Percentiles rank a stretch among this genome's conserved stretches.
Conservation (phyloP, 1,140 invertebrate species). For the Proctacanthus coquilletti region DNA sequence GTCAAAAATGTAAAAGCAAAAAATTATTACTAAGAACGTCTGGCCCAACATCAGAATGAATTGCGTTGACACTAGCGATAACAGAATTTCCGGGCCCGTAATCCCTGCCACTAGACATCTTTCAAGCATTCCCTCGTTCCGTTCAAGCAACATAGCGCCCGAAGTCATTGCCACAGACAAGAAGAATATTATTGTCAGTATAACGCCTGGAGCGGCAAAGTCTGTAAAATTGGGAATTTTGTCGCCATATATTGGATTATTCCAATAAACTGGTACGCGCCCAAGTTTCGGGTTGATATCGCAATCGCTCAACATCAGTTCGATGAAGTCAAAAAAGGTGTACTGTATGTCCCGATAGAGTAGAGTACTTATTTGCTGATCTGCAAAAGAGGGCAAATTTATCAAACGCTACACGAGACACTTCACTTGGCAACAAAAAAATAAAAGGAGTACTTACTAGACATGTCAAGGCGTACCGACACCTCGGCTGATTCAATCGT, state of each 20-base stretch:
- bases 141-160: conserved; percentile 76
- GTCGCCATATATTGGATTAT: conserved; percentile 76
- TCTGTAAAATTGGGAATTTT: conserved; percentile 75
- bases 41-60: conserved; percentile 78
- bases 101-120: conserved; percentile 70
- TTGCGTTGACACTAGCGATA: conserved; percentile 73
- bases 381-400: conserved; percentile 46
- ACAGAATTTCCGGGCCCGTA: conserved; percentile 55
- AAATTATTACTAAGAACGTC: conserved; percentile 61
- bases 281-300: conserved; percentile 54
- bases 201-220: conserved; percentile 87
- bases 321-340: conserved; percentile 57
- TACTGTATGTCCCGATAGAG: conserved; percentile 56
- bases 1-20: conserved; percentile 68
- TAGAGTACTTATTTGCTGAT: conserved; percentile 79
- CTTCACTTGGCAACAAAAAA: too few relatives aligned
- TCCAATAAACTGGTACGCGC: conserved; percentile 58
- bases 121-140: conserved; percentile 79
- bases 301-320: conserved; percentile 45
- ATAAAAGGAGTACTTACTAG: conserved; percentile 66
- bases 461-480: conserved; percentile 72
- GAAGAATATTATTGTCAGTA: conserved; percentile 88
- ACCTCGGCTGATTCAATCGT: conserved; percentile 59
- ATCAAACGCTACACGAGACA: too few relatives aligned
- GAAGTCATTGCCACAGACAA: conserved; percentile 85